Conservation (phyloP, 2,888 invertebrate genomes). For the Xestia c-nigrum region DNA sequence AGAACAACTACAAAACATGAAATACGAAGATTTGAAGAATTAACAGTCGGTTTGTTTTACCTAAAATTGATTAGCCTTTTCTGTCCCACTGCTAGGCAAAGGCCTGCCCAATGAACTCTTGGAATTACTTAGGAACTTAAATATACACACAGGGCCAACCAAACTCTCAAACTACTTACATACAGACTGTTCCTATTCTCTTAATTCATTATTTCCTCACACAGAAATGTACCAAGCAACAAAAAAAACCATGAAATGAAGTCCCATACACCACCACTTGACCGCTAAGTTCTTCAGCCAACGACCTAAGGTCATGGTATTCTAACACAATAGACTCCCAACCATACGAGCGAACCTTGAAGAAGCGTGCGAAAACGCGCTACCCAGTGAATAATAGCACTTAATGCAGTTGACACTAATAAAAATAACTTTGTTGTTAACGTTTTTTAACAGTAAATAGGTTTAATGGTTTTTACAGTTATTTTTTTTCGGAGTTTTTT, state of each 20-base stretch:
- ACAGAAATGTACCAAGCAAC: neutral
- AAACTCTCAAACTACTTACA: neutral
- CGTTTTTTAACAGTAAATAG: slow-evolving; percentile 3
- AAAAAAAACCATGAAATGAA: neutral
- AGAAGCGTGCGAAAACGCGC: slow-evolving; percentile 68
- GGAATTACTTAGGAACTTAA: neutral
- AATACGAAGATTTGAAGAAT: too few species aligned
- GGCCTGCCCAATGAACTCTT: too few species aligned
- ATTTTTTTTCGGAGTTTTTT: slow-evolving; percentile 15
- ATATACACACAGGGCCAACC: neutral
- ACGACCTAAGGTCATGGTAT: slow-evolving; percentile 56
- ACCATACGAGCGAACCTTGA: slow-evolving; percentile 59
- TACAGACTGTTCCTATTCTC: neutral
- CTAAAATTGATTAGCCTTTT: too few species aligned
- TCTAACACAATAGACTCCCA: slow-evolving; percentile 39
- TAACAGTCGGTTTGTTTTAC: too few species aligned
- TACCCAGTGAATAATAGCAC: slow-evolving; percentile 45
- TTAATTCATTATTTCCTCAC: neutral
- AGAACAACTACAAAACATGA: neutral
- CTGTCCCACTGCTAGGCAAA: too few species aligned
- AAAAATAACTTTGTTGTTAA: slow-evolving; percentile 19
- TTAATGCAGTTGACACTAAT: slow-evolving; percentile 60
- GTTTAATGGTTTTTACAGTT: slow-evolving; percentile 26
- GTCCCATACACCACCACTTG: neutral
- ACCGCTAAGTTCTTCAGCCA: slow-evolving; percentile 27